Base-by-base conservation (phyloP, 2,797 vertebrate species). In the Lutjanus campechanus region DNA sequence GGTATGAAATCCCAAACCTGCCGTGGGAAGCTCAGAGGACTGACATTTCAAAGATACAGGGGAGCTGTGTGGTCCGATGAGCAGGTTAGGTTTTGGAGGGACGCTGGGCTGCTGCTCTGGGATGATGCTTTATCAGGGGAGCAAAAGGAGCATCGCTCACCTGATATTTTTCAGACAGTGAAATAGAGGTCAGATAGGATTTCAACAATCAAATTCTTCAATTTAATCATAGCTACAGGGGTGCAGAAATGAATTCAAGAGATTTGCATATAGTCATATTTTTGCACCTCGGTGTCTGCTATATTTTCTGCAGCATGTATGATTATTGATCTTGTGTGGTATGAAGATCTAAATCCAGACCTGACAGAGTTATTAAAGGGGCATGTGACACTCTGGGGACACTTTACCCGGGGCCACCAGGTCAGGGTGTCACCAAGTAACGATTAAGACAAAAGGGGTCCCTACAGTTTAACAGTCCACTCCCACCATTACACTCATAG, bases 361-460 rank as follows among this genome's bases (percentile, higher is more conserved):
- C 60, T 81, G 88, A 81, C 85, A 73, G 86, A 83, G 87, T 85
- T 89, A 90, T 91, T 92, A 91, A 85, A 88, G 77, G 76, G 51
- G 56, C 80, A 79, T 46, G 91, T 73, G 85, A 87, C 86, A 85
- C 93, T 89, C 90, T 36, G 66, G 92, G 89, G 93, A 94, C 91
- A 84, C 84, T 93, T 94, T 93, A 93, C 85, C 91, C 82, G 25
- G 78, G 88, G 90, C 91, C 90, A 88, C 41, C 59, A 5, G 93
- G 92, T 93, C 93, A 92, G 79, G 63, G 77, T 93, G 93, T 93
- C 93, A 91, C 90, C 82, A 43, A 86, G 91, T 84, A 88, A 92
- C 90, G 86, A 95, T 94, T 93, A 94, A 93, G 94, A 94, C 94
- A 92, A 93, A 95, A 94, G 92, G 92, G 92, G 91, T 94, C 91